These are phyloP conservation scores for Drosophila quinaria DNA, from an alignment of 2,888 invertebrate species.

Conservation along the genomic window DNA sequence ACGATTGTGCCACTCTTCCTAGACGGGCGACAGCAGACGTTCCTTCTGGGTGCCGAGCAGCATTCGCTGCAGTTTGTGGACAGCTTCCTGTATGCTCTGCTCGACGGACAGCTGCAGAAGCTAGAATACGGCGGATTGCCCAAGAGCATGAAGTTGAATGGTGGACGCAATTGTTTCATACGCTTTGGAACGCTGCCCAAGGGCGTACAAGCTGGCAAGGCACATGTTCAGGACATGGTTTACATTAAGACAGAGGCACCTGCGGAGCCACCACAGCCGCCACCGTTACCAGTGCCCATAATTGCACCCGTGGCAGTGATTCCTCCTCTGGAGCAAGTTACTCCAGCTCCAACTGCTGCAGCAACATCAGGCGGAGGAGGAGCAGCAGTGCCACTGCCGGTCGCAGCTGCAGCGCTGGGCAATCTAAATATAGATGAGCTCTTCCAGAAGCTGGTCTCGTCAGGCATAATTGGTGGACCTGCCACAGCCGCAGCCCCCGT, in stretches of 20 bases:
- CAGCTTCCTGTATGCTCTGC: constrained; percentile 90
- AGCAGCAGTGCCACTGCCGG: constrained; percentile 29
- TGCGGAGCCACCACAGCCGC: constrained; percentile 62
- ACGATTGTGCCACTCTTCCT: constrained; percentile 92
- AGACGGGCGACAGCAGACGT: constrained; percentile 93
- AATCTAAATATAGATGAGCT: constrained; percentile 91
- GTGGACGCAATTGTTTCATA: constrained; percentile 91
- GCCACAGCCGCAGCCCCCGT: constrained; percentile 22
- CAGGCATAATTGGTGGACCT: constrained; percentile 89
- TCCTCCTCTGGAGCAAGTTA: constrained; percentile 7
- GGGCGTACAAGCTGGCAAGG: constrained; percentile 90
- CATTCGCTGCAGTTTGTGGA: constrained; percentile 93
- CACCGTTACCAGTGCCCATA: constrained; percentile 36
- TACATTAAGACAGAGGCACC: constrained; percentile 86
- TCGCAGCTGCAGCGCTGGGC: constrained; percentile 82
- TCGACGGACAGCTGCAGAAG: constrained; percentile 92
- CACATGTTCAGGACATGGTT: constrained; percentile 91
- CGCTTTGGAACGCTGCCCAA: constrained; percentile 92
- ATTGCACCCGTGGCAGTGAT: constrained; percentile 41
- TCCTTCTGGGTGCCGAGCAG: constrained; percentile 90
- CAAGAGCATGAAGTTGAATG: constrained; percentile 90
- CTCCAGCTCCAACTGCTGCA: constrained; percentile 42
- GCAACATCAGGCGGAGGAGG: constrained; percentile 11
- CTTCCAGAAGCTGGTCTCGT: constrained; percentile 93
- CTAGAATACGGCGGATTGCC: constrained; percentile 94